Conservation (phyloP, 1,140 invertebrate genomes). For the Drosophila paulistorum region DNA sequence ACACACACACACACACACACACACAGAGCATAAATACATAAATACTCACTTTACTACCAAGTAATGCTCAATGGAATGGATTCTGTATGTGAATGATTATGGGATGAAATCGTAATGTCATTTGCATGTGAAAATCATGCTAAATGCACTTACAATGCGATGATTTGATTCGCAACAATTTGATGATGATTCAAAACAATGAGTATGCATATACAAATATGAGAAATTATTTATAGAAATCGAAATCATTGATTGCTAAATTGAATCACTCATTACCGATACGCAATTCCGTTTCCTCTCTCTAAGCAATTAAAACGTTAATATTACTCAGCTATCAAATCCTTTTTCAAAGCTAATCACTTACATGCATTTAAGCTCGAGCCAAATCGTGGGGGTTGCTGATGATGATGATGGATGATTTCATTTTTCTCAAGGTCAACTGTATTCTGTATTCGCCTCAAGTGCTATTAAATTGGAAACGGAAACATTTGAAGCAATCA, state of each 20-base stretch:
- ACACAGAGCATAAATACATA: constrained; percentile 3
- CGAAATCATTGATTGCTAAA: background rate
- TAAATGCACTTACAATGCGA: background rate
- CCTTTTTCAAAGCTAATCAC: background rate
- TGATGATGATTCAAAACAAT: constrained; percentile 2
- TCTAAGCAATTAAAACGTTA: background rate
- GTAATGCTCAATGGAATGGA: constrained; percentile 9
- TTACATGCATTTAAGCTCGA: background rate
- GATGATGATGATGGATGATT: constrained; percentile 4
- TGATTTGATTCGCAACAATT: background rate
- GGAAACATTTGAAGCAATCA: constrained; percentile 38
- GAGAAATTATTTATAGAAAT: background rate
- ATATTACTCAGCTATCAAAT: background rate
- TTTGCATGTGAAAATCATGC: constrained; percentile 9
- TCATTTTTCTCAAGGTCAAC: constrained; percentile 10
- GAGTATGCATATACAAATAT: background rate
- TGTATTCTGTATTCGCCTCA: constrained; percentile 1
- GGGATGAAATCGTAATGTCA: constrained; percentile 6
- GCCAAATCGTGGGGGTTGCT: background rate
- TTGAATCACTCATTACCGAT: background rate
- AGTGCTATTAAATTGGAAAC: constrained; percentile 29
- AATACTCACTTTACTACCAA: constrained; percentile 1
- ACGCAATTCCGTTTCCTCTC: background rate
- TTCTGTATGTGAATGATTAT: background rate
- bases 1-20: no score